Conservation (phyloP, 1,140 invertebrate genomes). For the Cydia strobilella region DNA sequence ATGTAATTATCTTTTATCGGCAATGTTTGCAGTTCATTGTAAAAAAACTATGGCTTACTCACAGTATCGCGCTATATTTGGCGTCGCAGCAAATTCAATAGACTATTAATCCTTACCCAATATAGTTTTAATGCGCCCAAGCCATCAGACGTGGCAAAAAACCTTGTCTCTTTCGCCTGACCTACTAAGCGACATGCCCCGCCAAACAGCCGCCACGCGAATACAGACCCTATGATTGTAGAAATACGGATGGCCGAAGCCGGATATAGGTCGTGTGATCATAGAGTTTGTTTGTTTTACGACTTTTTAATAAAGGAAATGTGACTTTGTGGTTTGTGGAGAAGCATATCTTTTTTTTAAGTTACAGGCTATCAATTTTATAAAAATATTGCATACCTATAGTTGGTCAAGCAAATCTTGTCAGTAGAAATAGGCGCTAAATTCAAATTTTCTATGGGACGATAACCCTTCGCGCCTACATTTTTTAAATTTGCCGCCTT, state of each 20-base stretch:
- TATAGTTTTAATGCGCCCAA: not conserved
- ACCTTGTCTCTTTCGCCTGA: conserved; percentile 24
- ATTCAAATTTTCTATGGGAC: too few relatives aligned
- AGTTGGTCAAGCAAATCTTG: too few relatives aligned
- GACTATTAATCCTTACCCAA: not conserved
- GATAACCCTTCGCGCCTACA: too few relatives aligned
- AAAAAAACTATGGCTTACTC: not conserved
- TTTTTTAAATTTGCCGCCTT: too few relatives aligned
- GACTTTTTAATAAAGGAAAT: conserved; percentile 19
- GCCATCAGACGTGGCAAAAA: conserved; percentile 9
- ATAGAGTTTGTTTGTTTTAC: conserved; percentile 21
- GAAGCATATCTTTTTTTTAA: not conserved
- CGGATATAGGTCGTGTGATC: conserved; percentile 8
- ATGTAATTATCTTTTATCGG: not conserved
- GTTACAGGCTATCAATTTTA: too few relatives aligned
- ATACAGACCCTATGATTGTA: not conserved
- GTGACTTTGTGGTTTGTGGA: not conserved
- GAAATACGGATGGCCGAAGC: not conserved
- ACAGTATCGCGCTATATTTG: not conserved
- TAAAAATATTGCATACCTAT: too few relatives aligned
- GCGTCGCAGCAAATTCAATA: not conserved
- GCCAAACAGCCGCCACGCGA: not conserved
- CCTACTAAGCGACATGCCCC: not conserved
- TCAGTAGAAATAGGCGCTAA: too few relatives aligned
- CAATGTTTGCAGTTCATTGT: not conserved